phyloP scores from a whole-genome alignment of 2,797 vertebrate genomes.

The Galago senegalensis region DNA sequence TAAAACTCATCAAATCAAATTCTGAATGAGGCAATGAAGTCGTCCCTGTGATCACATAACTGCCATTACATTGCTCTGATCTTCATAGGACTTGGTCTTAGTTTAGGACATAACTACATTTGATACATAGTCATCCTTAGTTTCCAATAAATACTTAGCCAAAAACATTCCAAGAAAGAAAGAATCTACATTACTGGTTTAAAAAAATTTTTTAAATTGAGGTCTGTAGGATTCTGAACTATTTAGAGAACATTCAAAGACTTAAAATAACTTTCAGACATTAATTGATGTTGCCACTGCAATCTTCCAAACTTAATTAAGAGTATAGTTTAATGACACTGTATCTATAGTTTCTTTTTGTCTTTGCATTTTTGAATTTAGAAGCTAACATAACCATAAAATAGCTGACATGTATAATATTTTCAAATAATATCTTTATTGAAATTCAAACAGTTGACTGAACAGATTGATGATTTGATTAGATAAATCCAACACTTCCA shows the following conservation, averaged over 20 bases:
- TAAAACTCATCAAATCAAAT: not conserved
- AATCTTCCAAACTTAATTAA: slow-evolving; percentile 43
- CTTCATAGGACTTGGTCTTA: not conserved
- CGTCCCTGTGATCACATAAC: not conserved
- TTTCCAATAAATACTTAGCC: slow-evolving; percentile 42
- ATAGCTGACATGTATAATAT: slow-evolving; percentile 16
- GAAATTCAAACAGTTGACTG: slow-evolving; percentile 54
- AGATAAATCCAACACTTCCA: slow-evolving; percentile 44
- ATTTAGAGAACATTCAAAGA: slow-evolving; percentile 25
- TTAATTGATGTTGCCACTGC: not conserved
- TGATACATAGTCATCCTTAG: not conserved
- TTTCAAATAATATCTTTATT: slow-evolving; percentile 52
- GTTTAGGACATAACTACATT: not conserved
- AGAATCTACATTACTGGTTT: not conserved
- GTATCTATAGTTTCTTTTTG: not conserved
- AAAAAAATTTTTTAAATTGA: not conserved
- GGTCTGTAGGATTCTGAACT: slow-evolving; percentile 13
- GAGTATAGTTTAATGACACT: not conserved
- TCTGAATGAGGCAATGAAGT: not conserved
- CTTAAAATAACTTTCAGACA: slow-evolving; percentile 31
- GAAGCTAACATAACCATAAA: slow-evolving; percentile 48
- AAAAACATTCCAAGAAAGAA: not conserved
- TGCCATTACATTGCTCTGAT: not conserved
- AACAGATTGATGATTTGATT: slow-evolving; percentile 42
- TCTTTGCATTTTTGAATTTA: slow-evolving; percentile 53